Evolutionary conservation across 2,113 vertebrate genomes (phyloP), one percentile per base, ranked within the genome.

Genomic region (Oreotrochilus melanogaster): DNA sequence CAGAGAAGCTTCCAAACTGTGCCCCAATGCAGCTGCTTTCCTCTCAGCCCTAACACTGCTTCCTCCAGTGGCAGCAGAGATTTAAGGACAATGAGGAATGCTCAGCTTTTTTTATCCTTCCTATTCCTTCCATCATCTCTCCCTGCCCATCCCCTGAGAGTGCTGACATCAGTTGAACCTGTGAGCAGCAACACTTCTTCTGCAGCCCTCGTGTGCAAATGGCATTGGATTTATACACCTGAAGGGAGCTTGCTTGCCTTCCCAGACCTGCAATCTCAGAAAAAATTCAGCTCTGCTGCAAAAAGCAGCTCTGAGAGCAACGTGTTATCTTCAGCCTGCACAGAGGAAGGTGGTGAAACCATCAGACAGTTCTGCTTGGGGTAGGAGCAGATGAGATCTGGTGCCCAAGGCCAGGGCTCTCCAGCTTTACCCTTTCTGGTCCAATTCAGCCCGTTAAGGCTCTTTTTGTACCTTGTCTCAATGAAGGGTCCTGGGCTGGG

Each of bases 321-420:
- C 8, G 43, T 35, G 70, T 2, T 24, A 5, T 69, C 71, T 22
- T 17, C 16, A 23, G 67, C 1, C 11, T 76, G 42, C 3, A 0
- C 25, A 18, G 64, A 24, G 74, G 30, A 10, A 19, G 16, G 31
- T 0, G 57, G 33, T 0, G 57, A 28, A 33, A 35, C 0, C 4
- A 17, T 21, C 14, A 37, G 47, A 2, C 1, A 0, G 4, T 10
- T 18, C 17, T 51, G 33, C 69, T 16, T 18, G 30, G 10, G 3
- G 0, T 31, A 51, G 42, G 50, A 45, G 31, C 17, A 73, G 61
- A 22, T 65, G 11, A 45, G 33, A 19, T 54, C 28, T 51, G 6
- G 0, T 3, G 10, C 53, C 70, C 39, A 39, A n/a, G 61, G 62
- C 9, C 23, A 3, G 0, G 0, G 30, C 61, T 78, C 31, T 45